A percentile compares a stretch with the other conserved stretches of the same genome.
These are phyloP conservation scores for Cyprinella venusta DNA, from an alignment of 2,797 vertebrate species.

Conservation along the genomic window DNA sequence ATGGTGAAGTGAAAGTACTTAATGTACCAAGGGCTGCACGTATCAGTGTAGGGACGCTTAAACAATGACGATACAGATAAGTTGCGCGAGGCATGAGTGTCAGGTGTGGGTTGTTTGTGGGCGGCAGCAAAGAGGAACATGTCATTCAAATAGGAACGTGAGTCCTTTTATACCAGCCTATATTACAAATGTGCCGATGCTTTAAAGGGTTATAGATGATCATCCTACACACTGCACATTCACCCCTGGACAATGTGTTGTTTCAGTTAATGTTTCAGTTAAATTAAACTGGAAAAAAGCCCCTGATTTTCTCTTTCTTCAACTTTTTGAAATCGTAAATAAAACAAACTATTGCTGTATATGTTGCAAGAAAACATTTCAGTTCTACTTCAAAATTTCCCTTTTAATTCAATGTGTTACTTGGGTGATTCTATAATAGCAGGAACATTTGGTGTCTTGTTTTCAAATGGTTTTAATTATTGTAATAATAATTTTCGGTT, in stretches of 20 bases:
- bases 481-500: too few relatives aligned
- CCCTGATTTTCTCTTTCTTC: background rate
- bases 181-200: slow-evolving; percentile 6
- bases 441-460: too few relatives aligned
- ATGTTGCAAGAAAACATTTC: background rate
- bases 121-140: slow-evolving; percentile 41
- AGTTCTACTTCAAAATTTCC: background rate
- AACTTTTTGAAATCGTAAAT: background rate
- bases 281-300: background rate
- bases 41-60: slow-evolving; percentile 20
- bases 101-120: slow-evolving; percentile 52
- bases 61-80: slow-evolving; percentile 38
- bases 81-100: slow-evolving; percentile 39
- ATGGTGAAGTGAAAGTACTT: slow-evolving; percentile 39
- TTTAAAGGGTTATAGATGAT: slow-evolving; percentile 37
- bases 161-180: slow-evolving; percentile 30
- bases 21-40: slow-evolving; percentile 44
- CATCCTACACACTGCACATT: background rate
- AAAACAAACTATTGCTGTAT: background rate
- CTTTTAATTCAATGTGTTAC: background rate
- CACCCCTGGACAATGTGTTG: background rate
- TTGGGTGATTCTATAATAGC: background rate
- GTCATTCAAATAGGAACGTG: slow-evolving; percentile 45
- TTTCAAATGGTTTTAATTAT: too few relatives aligned
- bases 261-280: too few relatives aligned